Conservation (phyloP, 2,113 vertebrate species). For the Leptodactylus fuscus region DNA sequence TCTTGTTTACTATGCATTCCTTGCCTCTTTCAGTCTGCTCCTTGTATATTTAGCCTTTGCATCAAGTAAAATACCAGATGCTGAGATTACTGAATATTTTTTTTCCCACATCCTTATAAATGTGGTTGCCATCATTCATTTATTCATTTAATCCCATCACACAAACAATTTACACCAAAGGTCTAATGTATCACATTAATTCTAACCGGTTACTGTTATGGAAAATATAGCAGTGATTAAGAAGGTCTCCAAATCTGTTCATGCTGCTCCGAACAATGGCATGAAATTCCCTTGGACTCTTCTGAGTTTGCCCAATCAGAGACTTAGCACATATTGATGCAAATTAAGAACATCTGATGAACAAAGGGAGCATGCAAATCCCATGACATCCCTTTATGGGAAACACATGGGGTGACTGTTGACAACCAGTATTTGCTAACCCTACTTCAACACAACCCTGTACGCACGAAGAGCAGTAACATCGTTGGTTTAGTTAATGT, state of each 20-base stretch:
- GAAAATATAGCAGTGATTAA: neutral
- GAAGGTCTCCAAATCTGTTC: neutral
- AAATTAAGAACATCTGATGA: slow-evolving; percentile 54
- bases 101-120: neutral
- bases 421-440: slow-evolving; percentile 9
- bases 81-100: neutral
- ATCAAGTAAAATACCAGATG: neutral
- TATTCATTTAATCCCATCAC: neutral
- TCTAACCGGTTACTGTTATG: neutral
- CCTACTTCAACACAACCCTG: slow-evolving; percentile 20
- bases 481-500: slow-evolving; percentile 25
- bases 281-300: neutral
- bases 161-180: slow-evolving; percentile 9
- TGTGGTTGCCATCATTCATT: neutral
- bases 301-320: slow-evolving; percentile 26
- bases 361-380: slow-evolving; percentile 43
- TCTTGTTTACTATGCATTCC: neutral
- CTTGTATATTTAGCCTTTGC: neutral
- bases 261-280: neutral
- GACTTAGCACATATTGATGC: slow-evolving; percentile 10
- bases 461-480: neutral
- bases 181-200: neutral
- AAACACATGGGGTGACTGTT: slow-evolving; percentile 48
- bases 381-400: slow-evolving; percentile 36
- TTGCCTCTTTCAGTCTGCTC: neutral